Evolutionary conservation across 2,113 vertebrate genomes (phyloP), one percentile per base, ranked within the genome.

Genomic region (Sitta europaea): DNA sequence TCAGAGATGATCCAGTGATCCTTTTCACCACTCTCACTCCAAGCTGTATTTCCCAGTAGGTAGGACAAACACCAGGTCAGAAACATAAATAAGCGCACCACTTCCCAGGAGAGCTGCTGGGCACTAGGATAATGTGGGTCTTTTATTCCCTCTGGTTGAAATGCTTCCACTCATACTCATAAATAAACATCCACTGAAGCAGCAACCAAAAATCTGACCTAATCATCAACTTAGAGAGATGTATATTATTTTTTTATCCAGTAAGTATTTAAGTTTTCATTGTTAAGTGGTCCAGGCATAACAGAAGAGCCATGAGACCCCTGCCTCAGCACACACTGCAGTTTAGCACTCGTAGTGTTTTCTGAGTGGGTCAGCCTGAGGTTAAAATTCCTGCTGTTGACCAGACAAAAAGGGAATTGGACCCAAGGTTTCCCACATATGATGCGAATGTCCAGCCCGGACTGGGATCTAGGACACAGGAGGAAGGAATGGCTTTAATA

Each of bases 71-170:
- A 57, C 40, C 15, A 48, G 14, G 35, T 43, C 7, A 25, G 53
- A 87, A 77, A 42, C 0, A 0, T 21, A 61, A 72, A 25, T 48
- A 25, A 81, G 38, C 36, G 36, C 17, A 43, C 6, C 0, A 0
- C 31, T 89, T 91, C 19, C 47, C 47, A 51, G 0, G 2, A 53
- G 33, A 45, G 7, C 17, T 59, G 14, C 22, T 59, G 31, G 31
- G 53, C 2, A 1, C 35, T n/a, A 77, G 31, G 35, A n/a, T 79
- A 33, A 24, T 5, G 11, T 27, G 45, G 36, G 14, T 58, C 35
- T 42, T 71, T 76, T 71, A 31, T 71, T 92, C 48, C 81, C n/a
- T 57, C 17, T 33, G 62, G 18, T 28, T 68, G 38, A 80, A 42
- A 12, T 47, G 14, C n/a, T 86, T 90, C 87, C 25, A 62, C 54